Percentiles rank a stretch among this genome's conserved stretches.
phyloP scores from a whole-genome alignment of 2,113 vertebrate genomes.

The Lamprotornis superbus region DNA sequence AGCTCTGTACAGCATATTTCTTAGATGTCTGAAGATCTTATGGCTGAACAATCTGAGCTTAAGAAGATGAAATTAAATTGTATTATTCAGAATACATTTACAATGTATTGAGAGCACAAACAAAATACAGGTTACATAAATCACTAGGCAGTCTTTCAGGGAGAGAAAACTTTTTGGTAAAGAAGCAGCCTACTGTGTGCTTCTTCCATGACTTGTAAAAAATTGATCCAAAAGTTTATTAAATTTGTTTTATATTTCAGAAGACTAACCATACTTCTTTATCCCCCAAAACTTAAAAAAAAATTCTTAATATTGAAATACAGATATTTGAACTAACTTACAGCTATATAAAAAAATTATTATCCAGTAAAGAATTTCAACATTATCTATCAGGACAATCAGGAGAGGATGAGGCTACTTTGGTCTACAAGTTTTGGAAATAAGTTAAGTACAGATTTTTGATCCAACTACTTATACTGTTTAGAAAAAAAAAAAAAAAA shows the following conservation, averaged over 20 bases:
- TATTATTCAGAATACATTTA: not conserved
- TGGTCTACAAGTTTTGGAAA: not conserved
- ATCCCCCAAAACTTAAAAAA: not conserved
- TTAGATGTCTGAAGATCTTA: not conserved
- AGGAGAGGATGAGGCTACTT: not conserved
- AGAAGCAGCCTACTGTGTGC: not conserved
- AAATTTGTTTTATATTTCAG: not conserved
- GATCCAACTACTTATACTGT: not conserved
- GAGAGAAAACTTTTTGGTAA: not conserved
- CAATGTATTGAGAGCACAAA: not conserved
- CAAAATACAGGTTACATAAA: not conserved
- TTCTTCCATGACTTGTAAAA: not conserved
- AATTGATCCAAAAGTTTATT: not conserved
- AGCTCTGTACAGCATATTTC: not conserved
- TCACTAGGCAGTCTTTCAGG: not conserved
- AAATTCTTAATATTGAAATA: not conserved
- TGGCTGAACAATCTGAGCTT: not conserved
- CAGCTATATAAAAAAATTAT: not conserved
- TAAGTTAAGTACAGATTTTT: not conserved
- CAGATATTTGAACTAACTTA: not conserved
- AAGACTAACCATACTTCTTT: not conserved
- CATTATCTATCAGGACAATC: not conserved
- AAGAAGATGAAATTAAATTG: not conserved
- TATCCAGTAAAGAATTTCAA: not conserved
- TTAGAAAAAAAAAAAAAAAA: not conserved